Conservation (phyloP, 2,113 vertebrate species). For the Vimba vimba region DNA sequence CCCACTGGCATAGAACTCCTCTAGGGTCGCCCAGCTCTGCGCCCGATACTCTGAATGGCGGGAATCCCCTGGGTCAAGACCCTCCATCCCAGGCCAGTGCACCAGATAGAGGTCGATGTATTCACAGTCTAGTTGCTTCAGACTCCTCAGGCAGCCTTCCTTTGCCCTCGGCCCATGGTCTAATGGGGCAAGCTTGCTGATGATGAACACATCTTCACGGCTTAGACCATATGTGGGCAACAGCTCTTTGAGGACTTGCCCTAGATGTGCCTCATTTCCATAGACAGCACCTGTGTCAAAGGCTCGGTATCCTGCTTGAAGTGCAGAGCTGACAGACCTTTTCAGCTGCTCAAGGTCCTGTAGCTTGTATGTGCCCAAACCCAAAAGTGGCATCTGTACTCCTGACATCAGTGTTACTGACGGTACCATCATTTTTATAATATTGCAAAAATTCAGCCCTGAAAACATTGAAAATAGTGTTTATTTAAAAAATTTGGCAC, state of each 20-base stretch:
- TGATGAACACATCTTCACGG: slow-evolving; percentile 69
- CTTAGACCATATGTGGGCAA: slow-evolving; percentile 64
- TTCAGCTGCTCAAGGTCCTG: slow-evolving; percentile 52
- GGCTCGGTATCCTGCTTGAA: slow-evolving; percentile 65
- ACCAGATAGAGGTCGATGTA: slow-evolving; percentile 72
- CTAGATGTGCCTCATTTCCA: slow-evolving; percentile 65
- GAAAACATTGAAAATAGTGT: neutral
- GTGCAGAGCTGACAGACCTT: slow-evolving; percentile 62
- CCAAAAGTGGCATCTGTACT: slow-evolving; percentile 68
- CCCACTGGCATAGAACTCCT: slow-evolving; percentile 58
- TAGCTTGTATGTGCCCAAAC: slow-evolving; percentile 70
- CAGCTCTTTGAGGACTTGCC: slow-evolving; percentile 59
- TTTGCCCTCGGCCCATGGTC: slow-evolving; percentile 60
- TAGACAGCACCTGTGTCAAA: slow-evolving; percentile 72
- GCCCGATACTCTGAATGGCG: slow-evolving; percentile 54
- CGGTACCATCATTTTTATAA: neutral
- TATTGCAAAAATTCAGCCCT: neutral
- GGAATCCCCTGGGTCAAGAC: slow-evolving; percentile 57
- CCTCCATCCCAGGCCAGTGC: slow-evolving; percentile 72
- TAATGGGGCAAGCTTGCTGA: slow-evolving; percentile 67
- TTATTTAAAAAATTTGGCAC: neutral
- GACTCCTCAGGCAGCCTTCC: slow-evolving; percentile 60
- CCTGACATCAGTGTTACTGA: slow-evolving; percentile 63
- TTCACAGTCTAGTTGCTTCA: slow-evolving; percentile 60
- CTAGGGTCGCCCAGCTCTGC: slow-evolving; percentile 67